Base-by-base conservation (phyloP, 2,113 vertebrate species). In the Fregetta grallaria region DNA sequence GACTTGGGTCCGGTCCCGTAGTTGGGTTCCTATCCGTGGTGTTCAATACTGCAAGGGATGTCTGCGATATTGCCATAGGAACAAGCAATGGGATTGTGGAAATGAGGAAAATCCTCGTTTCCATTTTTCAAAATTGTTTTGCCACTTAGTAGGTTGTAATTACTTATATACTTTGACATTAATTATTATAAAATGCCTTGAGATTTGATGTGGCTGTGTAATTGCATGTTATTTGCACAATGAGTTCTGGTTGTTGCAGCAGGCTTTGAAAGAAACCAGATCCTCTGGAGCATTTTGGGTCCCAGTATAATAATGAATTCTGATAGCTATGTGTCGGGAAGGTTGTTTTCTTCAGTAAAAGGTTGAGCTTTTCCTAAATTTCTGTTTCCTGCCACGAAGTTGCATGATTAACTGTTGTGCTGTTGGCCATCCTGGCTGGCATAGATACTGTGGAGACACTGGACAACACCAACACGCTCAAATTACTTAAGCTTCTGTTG, bases 101-200 rank as follows among this genome's bases (percentile, higher is more conserved):
- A 93, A 47, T 20, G 36, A 76, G 85, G 20, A 90, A 74, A 71
- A 38, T 71, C 42, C 75, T 94, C 53, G 84, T 96, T 97, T 94
- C 65, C 74, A 61, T 94, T 78, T 93, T 82, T 65, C 32, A 30
- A 32, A 87, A 80, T 77, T 49, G 88, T 45, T 96, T 96, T 94
- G 34, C 92, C 80, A 70, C 38, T 76, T 70, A 79, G 42, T 92
- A 65, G 21, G 7, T 76, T 94, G 79, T 78, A 84, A 86, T 94
- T 96, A 91, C 81, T 93, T 94, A 66, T 34, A 45, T 45, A 53
- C 96, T 78, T 90, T 94, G 92, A 90, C 94, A 73, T 96, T 93
- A 96, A 96, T 96, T 94, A 80, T 75, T 96, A 91, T 79, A 83
- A 96, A 92, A 74, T 77, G 27, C 89, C 93, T 92, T 71, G 85